Evolutionary conservation across 1,140 invertebrate species (phyloP), one percentile per base, ranked within the genome.

Genomic region (Cotesia chilonis): DNA sequence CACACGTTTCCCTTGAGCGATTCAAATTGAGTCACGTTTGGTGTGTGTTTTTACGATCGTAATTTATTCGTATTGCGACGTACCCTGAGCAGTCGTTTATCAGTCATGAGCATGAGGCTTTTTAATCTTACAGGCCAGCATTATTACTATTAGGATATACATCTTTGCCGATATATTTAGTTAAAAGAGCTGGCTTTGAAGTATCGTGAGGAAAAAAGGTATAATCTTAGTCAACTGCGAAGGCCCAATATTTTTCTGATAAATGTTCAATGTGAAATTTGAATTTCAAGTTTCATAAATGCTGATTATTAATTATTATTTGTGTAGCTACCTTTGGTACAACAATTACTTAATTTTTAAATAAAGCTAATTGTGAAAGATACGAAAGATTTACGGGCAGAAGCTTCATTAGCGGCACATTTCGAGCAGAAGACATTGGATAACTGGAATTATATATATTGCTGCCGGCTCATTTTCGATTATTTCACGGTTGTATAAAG

Each of bases 11-110:
- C 57, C 68, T 60, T 14, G 12, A 82, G 80, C 78, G 77, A 77
- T 76, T 75, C 68, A 81, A 81, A 82, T 82, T 84, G 78, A 80
- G 78, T 79, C 76, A 74, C 78, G 41, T 36, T 59, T 60, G 65
- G 74, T 74, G 74, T 75, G 69, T 79, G 77, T 71, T 74, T 75
- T 74, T 74, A 76, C 74, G 78, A 69, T 80, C 80, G 77, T 84
- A 82, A 81, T 83, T 84, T 80, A 82, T 84, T 81, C 80, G 55
- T 47, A 47, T 47, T 47, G 59, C 41, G 59, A 63, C 57, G n/a
- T 70, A 52, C 52, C 7, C 68, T 28, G 68, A 61, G 61, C 55
- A 63, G 68, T 70, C 68, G 68, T 70, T 70, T 70, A 70, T 70
- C 57, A 70, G 59, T 70, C 68, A 52, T 51, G 38, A 51, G 59